Base-by-base conservation (phyloP, 2,888 invertebrate species). In the Tenodera sinensis region DNA sequence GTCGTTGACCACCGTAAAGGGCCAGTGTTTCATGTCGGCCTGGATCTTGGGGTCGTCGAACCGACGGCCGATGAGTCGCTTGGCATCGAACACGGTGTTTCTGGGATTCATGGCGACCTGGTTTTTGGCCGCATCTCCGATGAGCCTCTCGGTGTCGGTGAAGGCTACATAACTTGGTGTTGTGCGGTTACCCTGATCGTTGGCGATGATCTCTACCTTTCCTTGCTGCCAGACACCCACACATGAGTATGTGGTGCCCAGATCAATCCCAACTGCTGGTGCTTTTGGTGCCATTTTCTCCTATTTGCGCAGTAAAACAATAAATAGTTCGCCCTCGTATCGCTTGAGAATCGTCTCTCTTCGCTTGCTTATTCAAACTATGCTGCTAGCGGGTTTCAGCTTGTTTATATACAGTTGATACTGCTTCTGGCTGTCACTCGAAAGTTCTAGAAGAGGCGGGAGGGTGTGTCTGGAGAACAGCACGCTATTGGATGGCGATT, bases 21-120 rank as follows among this genome's bases (percentile, higher is more conserved):
- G 98, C 97, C 98, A 98, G 93, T 97, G 97, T 94, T 98, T 98
- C 95, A 98, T 97, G 93, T 99, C 98, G 88, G 96, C 96, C 94
- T 99, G 98, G 89, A 99, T 98, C 28, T 97, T 96, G 85, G 94
- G 94, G 93, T 98, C 98, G 92, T 97, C 96, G 93, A 96, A 99
- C 92, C 97, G 97, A 92, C 98, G 96, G 89, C 98, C 98, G 94
- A 98, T 98, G 92, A 99, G 95, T 93, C 98, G 96, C 94, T 99
- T 97, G 88, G 90, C 91, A 89, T 91, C 90, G 90, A 92, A 92
- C 71, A 93, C 93, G 8, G 94, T 94, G 91, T 94, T 94, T 84
- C 90, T 92, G 42, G 94, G 94, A 91, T 94, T 94, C 93, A 94
- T 93, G 81, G 94, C 96, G 42, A 93, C 92, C 91, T 95, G 95